Base-by-base conservation (phyloP, 2,888 invertebrate genomes). In the Megamerina dolium region DNA sequence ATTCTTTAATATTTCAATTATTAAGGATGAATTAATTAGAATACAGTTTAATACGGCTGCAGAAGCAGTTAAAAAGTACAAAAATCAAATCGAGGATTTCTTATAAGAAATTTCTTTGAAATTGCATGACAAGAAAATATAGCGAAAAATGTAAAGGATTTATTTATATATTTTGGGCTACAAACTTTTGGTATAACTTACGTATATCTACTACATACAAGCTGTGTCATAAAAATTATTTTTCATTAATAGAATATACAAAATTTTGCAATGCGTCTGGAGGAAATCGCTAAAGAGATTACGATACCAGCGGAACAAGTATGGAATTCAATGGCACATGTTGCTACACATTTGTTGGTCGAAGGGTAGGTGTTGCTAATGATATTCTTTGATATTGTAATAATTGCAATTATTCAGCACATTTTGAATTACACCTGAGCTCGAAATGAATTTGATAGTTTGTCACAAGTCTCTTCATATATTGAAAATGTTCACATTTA, bases 261-360 rank as follows among this genome's bases (percentile, higher is more conserved):
- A 73, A 78, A 82, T 27, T 86, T 92, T 63, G 83, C 86, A 8
- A 78, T 85, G 68, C 79, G 86, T 41, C 70, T 95, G 33, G 84
- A 84, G 43, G 85, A 83, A 43, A 79, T 91, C 4, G 76, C 81
- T 0, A 74, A 76, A 19, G 79, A 80, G 55, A 79, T 91, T 12
- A 79, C 84, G 0, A 73, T 94, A 42, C 83, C 89, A 10, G 67
- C 79, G 37, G 77, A 79, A 37, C 75, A 83, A 0, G 72, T 96
- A 5, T 97, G 95, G 96, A 82, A 88, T 59, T 86, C 87, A 67
- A 81, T 90, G 36, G 84, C 93, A 1, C 85, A 88, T 63, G 82
- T 90, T 44, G 79, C 91, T 6, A 87, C 90, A 5, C 86, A 88
- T 63, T 80, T 90, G 21, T 75, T 97, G 50, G 94, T 97, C 0